Percentiles rank a stretch among this genome's conserved stretches.
Conservation (phyloP, 2,888 invertebrate species). For the Agelastica alni region DNA sequence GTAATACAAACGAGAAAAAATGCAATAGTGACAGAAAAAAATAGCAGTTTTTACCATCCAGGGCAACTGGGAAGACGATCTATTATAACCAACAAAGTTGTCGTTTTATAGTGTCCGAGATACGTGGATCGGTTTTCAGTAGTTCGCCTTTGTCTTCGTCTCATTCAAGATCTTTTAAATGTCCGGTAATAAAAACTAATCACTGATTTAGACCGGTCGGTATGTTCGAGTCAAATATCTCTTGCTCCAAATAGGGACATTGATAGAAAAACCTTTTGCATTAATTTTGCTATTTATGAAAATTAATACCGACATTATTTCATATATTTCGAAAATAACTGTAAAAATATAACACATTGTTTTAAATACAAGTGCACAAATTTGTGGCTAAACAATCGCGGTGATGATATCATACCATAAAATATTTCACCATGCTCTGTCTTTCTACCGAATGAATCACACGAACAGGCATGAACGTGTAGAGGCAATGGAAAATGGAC, state of each 20-base stretch:
- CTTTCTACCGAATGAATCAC: no score
- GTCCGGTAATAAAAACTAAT: conserved; percentile 5
- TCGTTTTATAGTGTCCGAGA: conserved; percentile 26
- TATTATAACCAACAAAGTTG: conserved; percentile 31
- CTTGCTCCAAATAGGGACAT: neutral
- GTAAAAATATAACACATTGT: no score
- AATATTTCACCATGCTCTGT: no score
- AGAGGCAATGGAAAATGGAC: no score
- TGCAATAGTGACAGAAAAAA: conserved; percentile 25
- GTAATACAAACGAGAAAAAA: conserved; percentile 33
- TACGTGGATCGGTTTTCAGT: conserved; percentile 23
- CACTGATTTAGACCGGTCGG: conserved; percentile 3
- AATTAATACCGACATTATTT: no score
- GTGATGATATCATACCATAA: no score
- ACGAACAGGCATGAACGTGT: no score
- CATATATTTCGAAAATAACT: no score
- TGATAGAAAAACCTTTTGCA: no score
- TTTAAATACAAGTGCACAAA: no score
- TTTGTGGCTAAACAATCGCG: no score
- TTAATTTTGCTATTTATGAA: no score
- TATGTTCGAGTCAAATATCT: conserved; percentile 7
- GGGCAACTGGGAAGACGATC: conserved; percentile 33
- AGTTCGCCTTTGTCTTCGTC: conserved; percentile 10
- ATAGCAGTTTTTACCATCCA: conserved; percentile 32
- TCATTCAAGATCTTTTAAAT: conserved; percentile 2